These are phyloP conservation scores for Drosophila meridionalis DNA, from an alignment of 2,888 invertebrate species.

Conservation along the genomic window DNA sequence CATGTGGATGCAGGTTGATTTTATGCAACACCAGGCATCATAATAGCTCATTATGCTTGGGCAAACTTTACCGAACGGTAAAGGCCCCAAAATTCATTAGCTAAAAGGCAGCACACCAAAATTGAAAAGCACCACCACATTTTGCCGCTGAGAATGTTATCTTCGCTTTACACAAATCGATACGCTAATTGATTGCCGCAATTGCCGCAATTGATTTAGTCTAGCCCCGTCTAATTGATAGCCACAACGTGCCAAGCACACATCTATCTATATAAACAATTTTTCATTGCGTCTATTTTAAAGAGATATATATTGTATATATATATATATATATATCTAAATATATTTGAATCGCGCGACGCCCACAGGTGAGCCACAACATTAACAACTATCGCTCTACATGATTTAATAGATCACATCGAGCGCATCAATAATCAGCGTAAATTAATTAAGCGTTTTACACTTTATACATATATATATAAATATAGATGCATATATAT, in stretches of 20 bases:
- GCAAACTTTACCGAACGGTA: constrained; percentile 30
- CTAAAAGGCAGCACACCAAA: constrained; percentile 63
- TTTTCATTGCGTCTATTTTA: constrained; percentile 48
- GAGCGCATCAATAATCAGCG: constrained; percentile 60
- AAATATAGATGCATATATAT: neutral
- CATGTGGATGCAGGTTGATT: constrained; percentile 47
- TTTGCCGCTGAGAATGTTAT: constrained; percentile 34
- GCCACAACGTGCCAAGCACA: constrained; percentile 65
- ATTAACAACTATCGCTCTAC: constrained; percentile 19
- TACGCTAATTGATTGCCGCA: constrained; percentile 65
- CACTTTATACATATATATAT: constrained; percentile 1
- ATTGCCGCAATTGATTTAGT: constrained; percentile 68
- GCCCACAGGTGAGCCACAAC: constrained; percentile 46
- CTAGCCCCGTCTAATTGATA: constrained; percentile 62
- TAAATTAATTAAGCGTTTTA: constrained; percentile 68
- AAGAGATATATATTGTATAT: constrained; percentile 24
- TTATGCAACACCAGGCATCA: constrained; percentile 71
- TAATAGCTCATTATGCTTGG: constrained; percentile 74
- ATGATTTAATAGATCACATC: constrained; percentile 66
- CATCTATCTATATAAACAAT: constrained; percentile 18
- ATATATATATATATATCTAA: constrained; percentile 11
- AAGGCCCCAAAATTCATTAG: constrained; percentile 68
- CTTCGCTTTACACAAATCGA: constrained; percentile 42
- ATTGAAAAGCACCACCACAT: constrained; percentile 45
- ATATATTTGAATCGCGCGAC: constrained; percentile 21